These are phyloP conservation scores for Poeciliopsis gracilis DNA, from an alignment of 2,797 vertebrate genomes.

Conservation along the genomic window DNA sequence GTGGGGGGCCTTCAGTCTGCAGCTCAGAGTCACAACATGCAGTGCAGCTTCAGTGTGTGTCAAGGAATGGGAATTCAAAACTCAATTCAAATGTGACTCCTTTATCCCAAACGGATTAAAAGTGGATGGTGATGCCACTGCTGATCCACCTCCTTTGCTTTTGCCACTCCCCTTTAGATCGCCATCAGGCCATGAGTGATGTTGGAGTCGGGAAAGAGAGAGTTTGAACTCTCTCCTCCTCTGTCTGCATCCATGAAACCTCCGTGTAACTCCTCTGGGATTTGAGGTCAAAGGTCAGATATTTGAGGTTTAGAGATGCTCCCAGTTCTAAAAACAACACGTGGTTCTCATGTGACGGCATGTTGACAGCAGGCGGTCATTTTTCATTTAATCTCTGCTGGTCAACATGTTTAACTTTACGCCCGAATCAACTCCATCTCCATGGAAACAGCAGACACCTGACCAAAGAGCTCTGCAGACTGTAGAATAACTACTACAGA, in stretches of 20 bases:
- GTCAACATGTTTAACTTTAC: background rate
- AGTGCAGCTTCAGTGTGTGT: background rate
- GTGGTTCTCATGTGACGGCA: background rate
- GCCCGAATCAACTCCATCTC: conserved; percentile 26
- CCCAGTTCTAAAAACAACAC: background rate
- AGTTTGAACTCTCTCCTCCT: background rate
- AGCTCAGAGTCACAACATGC: too few species aligned
- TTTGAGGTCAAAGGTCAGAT: background rate
- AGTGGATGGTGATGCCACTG: too few species aligned
- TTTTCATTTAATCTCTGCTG: background rate
- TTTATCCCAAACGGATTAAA: too few species aligned
- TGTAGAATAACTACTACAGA: background rate
- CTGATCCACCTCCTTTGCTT: too few species aligned
- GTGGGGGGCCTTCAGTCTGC: too few species aligned
- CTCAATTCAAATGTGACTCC: too few species aligned
- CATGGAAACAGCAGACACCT: conserved; percentile 52
- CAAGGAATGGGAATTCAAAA: background rate
- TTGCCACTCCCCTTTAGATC: too few species aligned
- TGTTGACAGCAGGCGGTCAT: too few species aligned
- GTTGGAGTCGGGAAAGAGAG: too few species aligned
- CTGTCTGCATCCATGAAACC: background rate
- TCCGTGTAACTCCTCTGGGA: background rate
- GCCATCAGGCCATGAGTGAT: too few species aligned
- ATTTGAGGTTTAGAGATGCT: background rate
- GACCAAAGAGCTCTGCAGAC: background rate